These are phyloP conservation scores for Tipula helvola DNA, from an alignment of 2,888 invertebrate species.

Conservation along the genomic window DNA sequence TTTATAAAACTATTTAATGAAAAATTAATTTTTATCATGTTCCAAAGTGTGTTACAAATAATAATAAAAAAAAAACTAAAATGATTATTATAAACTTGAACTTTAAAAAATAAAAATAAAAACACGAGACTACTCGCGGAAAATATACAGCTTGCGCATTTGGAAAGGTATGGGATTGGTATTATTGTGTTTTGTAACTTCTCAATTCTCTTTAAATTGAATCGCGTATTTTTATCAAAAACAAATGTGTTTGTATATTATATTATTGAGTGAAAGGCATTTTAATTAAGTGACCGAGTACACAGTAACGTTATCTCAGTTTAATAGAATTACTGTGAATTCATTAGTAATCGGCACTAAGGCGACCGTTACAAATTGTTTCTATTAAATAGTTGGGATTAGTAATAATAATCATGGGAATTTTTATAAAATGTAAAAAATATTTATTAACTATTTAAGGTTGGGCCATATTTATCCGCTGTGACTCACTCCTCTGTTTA, in stretches of 20 bases:
- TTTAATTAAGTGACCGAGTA: background rate
- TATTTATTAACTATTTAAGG: background rate
- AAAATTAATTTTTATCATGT: conserved; percentile 4
- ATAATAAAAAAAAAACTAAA: background rate
- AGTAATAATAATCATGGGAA: background rate
- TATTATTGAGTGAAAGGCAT: background rate
- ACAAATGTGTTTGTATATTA: background rate
- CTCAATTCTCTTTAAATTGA: background rate
- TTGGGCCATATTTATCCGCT: background rate
- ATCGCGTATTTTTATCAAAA: background rate
- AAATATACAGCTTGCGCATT: background rate
- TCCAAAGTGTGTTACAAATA: background rate
- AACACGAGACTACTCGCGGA: background rate
- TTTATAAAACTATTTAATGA: background rate
- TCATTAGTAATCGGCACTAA: background rate
- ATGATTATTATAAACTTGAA: background rate
- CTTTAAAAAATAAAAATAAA: background rate
- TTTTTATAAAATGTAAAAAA: background rate
- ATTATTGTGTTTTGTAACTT: background rate
- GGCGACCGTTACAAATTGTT: background rate
- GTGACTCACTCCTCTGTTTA: background rate
- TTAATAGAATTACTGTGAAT: background rate
- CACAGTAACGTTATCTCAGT: background rate
- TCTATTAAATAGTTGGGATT: background rate
- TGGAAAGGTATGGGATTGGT: background rate